Conservation (phyloP, 2,888 invertebrate species). For the Cartodere bifasciata region DNA sequence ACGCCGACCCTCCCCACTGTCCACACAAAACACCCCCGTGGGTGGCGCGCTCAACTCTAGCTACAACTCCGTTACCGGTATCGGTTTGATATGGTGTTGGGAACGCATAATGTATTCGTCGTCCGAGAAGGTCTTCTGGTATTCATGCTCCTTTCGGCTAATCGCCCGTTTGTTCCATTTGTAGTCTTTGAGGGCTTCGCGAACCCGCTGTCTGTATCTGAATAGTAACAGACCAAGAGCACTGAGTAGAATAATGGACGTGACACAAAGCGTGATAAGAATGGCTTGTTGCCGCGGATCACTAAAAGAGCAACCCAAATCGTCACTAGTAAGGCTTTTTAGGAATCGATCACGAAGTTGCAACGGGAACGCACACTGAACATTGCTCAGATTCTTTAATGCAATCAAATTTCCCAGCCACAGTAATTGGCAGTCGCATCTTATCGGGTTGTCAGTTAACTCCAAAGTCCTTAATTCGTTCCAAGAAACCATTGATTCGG, state of each 20-base stretch:
- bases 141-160: constrained; percentile 72
- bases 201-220: constrained; percentile 65
- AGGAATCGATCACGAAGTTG: constrained; percentile 58
- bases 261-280: constrained; percentile 61
- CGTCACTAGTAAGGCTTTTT: constrained; percentile 56
- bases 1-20: constrained; percentile 35
- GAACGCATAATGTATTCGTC: constrained; percentile 70
- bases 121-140: constrained; percentile 80
- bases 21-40: constrained; percentile 60
- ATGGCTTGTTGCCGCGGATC: constrained; percentile 71
- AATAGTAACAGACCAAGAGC: constrained; percentile 62
- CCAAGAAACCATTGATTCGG: constrained; percentile 71
- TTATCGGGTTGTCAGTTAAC: constrained; percentile 69
- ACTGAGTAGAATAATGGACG: constrained; percentile 57
- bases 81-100: constrained; percentile 49
- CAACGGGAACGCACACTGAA: constrained; percentile 62
- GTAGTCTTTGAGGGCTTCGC: constrained; percentile 71
- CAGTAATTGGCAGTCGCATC: constrained; percentile 66
- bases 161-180: constrained; percentile 64
- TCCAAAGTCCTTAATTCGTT: constrained; percentile 63
- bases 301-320: constrained; percentile 69
- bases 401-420: constrained; percentile 66
- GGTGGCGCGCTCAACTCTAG: constrained; percentile 89
- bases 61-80: constrained; percentile 90
- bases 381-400: constrained; percentile 50